phyloP scores from a whole-genome alignment of 2,113 vertebrate genomes.

The Chaetura pelagica region DNA sequence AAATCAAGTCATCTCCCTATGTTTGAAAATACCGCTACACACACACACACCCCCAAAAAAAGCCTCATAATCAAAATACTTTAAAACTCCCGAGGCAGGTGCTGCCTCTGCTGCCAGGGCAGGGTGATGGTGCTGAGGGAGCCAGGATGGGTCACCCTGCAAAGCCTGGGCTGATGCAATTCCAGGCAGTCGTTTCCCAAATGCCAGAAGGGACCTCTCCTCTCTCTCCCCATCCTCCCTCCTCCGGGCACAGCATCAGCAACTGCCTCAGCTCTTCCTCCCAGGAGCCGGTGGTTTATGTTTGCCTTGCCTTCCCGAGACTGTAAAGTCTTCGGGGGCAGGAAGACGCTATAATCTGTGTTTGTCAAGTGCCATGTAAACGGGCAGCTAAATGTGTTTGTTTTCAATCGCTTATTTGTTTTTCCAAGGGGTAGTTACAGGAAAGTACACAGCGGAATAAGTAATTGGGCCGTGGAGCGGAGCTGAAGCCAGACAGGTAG shows the following conservation, averaged over 20 bases:
- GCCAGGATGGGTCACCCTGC: not conserved
- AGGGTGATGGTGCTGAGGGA: not conserved
- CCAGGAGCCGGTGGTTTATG: not conserved
- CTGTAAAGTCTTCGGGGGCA: not conserved
- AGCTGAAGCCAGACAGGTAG: not conserved
- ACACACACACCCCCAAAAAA: not conserved
- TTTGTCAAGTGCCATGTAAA: slow-evolving; percentile 53
- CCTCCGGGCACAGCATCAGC: not conserved
- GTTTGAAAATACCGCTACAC: not conserved
- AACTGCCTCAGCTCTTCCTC: not conserved
- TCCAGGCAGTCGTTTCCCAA: not conserved
- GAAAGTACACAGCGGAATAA: not conserved
- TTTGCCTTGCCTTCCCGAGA: not conserved
- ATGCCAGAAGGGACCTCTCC: not conserved
- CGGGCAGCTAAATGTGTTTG: slow-evolving; percentile 41
- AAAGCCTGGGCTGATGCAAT: not conserved
- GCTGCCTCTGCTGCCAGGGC: not conserved
- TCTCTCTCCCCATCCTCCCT: not conserved
- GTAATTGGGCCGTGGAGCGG: not conserved
- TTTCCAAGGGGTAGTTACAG: slow-evolving; percentile 32
- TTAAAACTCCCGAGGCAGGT: not conserved
- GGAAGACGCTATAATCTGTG: not conserved
- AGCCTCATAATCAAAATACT: fast-evolving
- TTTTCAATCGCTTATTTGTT: slow-evolving; percentile 40
- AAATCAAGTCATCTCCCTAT: not conserved